phyloP scores from a whole-genome alignment of 2,888 invertebrate genomes.

The Orthosia gracilis region DNA sequence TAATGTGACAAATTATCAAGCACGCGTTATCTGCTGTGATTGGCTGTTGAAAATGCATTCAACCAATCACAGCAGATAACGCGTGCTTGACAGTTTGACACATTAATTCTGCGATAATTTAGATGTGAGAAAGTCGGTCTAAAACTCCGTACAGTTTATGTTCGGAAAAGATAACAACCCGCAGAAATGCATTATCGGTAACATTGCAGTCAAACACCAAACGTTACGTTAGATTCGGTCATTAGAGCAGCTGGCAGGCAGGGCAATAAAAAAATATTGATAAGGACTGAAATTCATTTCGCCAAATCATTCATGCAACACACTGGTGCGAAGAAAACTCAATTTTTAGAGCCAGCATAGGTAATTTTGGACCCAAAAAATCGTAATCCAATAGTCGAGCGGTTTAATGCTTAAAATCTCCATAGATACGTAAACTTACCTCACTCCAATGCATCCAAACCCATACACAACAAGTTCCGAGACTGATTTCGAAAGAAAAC shows the following conservation, averaged over 20 bases:
- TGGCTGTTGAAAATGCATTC: too few species aligned
- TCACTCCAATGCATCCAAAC: constrained; percentile 64
- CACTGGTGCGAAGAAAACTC: not conserved
- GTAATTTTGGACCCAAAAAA: not conserved
- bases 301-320: constrained; percentile 18
- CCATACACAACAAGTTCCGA: constrained; percentile 61
- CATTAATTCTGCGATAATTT: too few species aligned
- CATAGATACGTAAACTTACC: constrained; percentile 57
- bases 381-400: not conserved
- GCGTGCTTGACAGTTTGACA: too few species aligned
- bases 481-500: constrained; percentile 58
- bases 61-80: too few species aligned
- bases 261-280: constrained; percentile 41
- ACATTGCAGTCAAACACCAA: constrained; percentile 35
- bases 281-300: constrained; percentile 34
- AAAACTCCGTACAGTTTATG: constrained; percentile 10
- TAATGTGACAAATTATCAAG: too few species aligned
- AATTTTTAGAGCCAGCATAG: not conserved
- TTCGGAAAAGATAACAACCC: constrained; percentile 4
- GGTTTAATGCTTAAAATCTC: constrained; percentile 7
- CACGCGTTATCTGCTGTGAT: too few species aligned
- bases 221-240: constrained; percentile 36
- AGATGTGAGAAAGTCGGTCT: too few species aligned
- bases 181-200: constrained; percentile 15
- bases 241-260: constrained; percentile 16